These are phyloP conservation scores for Neopipo cinnamomea DNA, from an alignment of 2,113 vertebrate genomes.

Conservation along the genomic window DNA sequence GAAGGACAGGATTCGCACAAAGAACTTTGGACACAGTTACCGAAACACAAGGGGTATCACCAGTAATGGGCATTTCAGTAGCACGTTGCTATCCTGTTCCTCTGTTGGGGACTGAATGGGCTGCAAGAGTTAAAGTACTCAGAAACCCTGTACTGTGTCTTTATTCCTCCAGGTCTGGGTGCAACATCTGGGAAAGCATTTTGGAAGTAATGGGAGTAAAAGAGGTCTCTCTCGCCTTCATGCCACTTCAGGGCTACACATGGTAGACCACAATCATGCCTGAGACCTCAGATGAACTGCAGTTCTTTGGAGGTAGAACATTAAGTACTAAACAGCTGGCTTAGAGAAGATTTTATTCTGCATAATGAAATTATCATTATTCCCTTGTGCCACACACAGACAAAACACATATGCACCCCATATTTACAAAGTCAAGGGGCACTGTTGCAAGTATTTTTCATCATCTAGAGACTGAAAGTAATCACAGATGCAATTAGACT, in stretches of 20 bases:
- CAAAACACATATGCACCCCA: slow-evolving; percentile 66
- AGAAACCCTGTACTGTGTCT: background rate
- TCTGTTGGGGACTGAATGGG: background rate
- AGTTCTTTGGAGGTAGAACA: slow-evolving; percentile 64
- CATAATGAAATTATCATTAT: slow-evolving; percentile 70
- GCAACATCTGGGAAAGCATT: slow-evolving; percentile 42
- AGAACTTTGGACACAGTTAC: background rate
- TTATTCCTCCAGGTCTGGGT: background rate
- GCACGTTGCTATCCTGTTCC: background rate
- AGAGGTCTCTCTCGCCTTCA: slow-evolving; percentile 7
- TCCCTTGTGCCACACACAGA: slow-evolving; percentile 69
- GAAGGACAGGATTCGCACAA: fast-evolving
- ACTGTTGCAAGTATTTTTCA: slow-evolving; percentile 55
- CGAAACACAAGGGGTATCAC: fast-evolving
- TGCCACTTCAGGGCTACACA: slow-evolving; percentile 32
- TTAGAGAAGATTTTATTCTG: slow-evolving; percentile 42
- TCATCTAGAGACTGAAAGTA: slow-evolving; percentile 51
- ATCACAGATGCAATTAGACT: slow-evolving; percentile 28
- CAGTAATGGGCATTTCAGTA: background rate
- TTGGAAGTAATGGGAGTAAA: background rate
- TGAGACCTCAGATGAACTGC: slow-evolving; percentile 62
- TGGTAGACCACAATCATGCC: slow-evolving; percentile 27
- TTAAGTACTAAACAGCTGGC: slow-evolving; percentile 48
- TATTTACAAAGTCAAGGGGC: slow-evolving; percentile 68
- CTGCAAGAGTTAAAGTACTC: background rate